Evolutionary conservation across 2,888 invertebrate species (phyloP).

Genomic region (Anaspis maculata): DNA sequence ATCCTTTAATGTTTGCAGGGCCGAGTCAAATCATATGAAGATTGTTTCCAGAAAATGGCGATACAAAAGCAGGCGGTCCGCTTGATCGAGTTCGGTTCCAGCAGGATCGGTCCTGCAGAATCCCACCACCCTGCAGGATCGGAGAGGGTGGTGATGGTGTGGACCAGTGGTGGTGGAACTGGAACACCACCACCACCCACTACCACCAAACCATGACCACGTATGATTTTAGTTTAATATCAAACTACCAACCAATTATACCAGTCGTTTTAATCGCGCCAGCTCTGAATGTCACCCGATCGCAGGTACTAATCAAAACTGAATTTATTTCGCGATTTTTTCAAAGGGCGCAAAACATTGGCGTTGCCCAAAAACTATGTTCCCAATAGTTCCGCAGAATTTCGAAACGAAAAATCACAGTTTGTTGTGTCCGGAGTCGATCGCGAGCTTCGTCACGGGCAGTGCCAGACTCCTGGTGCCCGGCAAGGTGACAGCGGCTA

Average conservation of each 20-base stretch:
- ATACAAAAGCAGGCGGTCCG: too few species aligned
- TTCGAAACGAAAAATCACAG: slow-evolving; percentile 15
- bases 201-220: too few species aligned
- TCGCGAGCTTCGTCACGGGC: slow-evolving; percentile 28
- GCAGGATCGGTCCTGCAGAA: too few species aligned
- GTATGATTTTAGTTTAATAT: too few species aligned
- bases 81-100: too few species aligned
- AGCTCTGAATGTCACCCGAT: slow-evolving; percentile 20
- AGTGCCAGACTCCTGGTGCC: slow-evolving; percentile 34
- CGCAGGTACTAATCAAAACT: too few species aligned
- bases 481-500: slow-evolving; percentile 34
- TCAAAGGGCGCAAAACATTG: slow-evolving; percentile 6
- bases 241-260: slow-evolving; percentile 23
- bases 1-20: slow-evolving; percentile 18
- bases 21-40: slow-evolving; percentile 2
- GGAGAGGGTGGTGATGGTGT: too few species aligned
- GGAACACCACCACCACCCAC: too few species aligned
- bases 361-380: slow-evolving; percentile 19
- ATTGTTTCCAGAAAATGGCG: too few species aligned
- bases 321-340: slow-evolving; percentile 10
- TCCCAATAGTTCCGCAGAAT: slow-evolving; percentile 25
- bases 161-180: too few species aligned
- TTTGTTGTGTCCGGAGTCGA: slow-evolving; percentile 15
- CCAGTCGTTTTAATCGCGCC: slow-evolving; percentile 14
- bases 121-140: too few species aligned